Conservation (phyloP, 2,888 invertebrate genomes). For the Mechanitis messenoides region DNA sequence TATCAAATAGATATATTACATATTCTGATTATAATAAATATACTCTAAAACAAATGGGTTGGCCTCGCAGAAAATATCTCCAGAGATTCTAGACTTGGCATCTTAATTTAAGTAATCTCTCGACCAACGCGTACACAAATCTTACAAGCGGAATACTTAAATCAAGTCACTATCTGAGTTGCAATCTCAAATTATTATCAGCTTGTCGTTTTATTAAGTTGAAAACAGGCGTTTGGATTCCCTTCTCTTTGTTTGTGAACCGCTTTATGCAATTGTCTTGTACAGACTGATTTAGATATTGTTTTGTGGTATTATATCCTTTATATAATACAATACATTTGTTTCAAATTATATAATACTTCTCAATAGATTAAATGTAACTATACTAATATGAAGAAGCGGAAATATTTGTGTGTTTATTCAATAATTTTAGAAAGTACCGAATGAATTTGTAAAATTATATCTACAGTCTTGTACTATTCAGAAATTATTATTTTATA, state of each 20-base stretch:
- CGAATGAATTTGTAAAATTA: too few relatives aligned
- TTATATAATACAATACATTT: too few relatives aligned
- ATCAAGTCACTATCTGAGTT: constrained; percentile 62
- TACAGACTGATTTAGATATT: too few relatives aligned
- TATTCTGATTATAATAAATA: neutral
- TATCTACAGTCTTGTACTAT: too few relatives aligned
- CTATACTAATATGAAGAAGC: too few relatives aligned
- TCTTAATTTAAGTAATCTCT: constrained; percentile 36
- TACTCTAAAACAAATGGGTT: constrained; percentile 13
- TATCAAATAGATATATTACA: too few relatives aligned
- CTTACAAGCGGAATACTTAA: constrained; percentile 57
- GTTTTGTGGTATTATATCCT: too few relatives aligned
- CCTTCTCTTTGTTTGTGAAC: constrained; percentile 13
- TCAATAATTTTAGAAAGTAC: too few relatives aligned
- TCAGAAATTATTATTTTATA: too few relatives aligned
- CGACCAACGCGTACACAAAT: constrained; percentile 53
- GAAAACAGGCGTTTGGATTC: constrained; percentile 17
- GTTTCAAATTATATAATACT: too few relatives aligned
- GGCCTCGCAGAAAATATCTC: constrained; percentile 26
- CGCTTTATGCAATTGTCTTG: constrained; percentile 4
- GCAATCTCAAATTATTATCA: constrained; percentile 52
- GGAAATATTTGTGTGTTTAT: too few relatives aligned
- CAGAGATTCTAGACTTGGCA: constrained; percentile 28
- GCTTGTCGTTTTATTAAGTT: constrained; percentile 38
- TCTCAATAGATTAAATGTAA: too few relatives aligned